Conservation (phyloP, 2,797 vertebrate genomes). For the Sebastes matsubarae region DNA sequence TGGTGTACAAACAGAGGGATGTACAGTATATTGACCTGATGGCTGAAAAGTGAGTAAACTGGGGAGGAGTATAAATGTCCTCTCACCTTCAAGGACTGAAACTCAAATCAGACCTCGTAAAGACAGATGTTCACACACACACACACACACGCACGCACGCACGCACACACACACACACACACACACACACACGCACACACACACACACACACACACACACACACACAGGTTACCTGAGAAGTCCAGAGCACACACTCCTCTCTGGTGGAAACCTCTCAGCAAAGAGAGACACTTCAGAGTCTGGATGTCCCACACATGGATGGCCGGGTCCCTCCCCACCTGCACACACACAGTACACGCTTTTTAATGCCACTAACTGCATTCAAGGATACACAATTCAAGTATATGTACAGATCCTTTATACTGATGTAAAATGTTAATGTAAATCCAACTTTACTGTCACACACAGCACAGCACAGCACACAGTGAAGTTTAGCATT, state of each 20-base stretch:
- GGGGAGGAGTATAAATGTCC: neutral
- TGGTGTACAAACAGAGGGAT: neutral
- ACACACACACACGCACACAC: neutral
- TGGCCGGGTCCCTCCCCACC: conserved; percentile 93
- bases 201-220: neutral
- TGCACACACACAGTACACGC: conserved; percentile 55
- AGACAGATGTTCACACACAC: neutral
- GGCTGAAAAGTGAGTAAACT: neutral
- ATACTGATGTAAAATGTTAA: neutral
- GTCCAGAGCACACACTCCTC: conserved; percentile 93
- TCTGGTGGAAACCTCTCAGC: conserved; percentile 92
- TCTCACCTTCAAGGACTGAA: neutral
- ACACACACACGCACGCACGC: neutral
- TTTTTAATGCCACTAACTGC: no score
- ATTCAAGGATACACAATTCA: neutral
- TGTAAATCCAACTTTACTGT: no score
- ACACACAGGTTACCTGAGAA: conserved; percentile 88
- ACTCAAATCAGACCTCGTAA: neutral
- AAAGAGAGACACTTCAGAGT: conserved; percentile 93
- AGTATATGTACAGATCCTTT: neutral
- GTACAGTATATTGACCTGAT: neutral
- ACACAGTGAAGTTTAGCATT: no score
- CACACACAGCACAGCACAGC: no score
- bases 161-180: neutral
- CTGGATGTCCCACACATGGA: conserved; percentile 96